Evolutionary conservation across 2,888 invertebrate genomes (phyloP).

Genomic region (Tridacna gigas): DNA sequence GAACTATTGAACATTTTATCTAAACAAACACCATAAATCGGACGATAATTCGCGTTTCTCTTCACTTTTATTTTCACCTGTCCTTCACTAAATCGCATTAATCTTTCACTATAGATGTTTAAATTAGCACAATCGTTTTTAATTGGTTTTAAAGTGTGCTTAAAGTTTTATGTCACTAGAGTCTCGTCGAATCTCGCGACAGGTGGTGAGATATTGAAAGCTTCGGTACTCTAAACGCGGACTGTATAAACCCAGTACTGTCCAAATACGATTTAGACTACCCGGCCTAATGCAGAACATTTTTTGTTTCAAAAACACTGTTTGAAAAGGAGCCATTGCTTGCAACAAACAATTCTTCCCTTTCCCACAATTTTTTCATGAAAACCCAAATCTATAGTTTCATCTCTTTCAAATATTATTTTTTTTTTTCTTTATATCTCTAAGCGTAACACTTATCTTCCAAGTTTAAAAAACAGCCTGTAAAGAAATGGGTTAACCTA

Average conservation of each 20-base stretch:
- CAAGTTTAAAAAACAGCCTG: neutral
- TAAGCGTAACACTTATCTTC: too few species aligned
- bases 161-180: conserved; percentile 8
- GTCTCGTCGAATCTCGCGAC: conserved; percentile 60
- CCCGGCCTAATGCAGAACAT: too few species aligned
- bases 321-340: too few species aligned
- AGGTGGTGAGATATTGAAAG: conserved; percentile 52
- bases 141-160: conserved; percentile 16
- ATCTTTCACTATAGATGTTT: conserved; percentile 32
- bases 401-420: too few species aligned
- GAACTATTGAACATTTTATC: conserved; percentile 6
- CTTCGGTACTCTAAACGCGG: neutral
- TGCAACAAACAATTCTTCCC: too few species aligned
- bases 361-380: too few species aligned
- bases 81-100: conserved; percentile 37
- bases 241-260: neutral
- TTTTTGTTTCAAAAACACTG: too few species aligned
- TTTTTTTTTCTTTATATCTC: too few species aligned
- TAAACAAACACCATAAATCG: conserved; percentile 15
- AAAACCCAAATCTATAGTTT: too few species aligned
- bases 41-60: conserved; percentile 21
- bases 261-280: too few species aligned
- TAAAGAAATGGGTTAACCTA: neutral
- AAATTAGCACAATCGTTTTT: conserved; percentile 25
- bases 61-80: conserved; percentile 45